Conservation (phyloP, 2,113 vertebrate genomes). For the Gallinago paraguaiae region DNA sequence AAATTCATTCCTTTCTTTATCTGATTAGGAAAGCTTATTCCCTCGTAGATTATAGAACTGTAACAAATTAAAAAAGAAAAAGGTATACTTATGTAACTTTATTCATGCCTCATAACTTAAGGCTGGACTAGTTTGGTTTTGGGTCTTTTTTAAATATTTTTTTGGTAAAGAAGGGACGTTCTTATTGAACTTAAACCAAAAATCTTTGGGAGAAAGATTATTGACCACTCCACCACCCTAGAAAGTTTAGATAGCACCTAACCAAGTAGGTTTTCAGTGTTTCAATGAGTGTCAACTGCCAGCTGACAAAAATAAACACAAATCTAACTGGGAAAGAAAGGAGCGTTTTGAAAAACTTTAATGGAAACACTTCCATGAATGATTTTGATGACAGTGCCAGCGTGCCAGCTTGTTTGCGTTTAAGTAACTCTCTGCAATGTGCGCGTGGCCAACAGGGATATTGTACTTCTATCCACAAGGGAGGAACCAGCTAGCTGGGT, state of each 20-base stretch:
- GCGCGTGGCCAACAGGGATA: background rate
- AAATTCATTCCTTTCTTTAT: conserved; percentile 56
- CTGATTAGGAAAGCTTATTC: conserved; percentile 19
- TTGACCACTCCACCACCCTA: background rate
- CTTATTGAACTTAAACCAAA: background rate
- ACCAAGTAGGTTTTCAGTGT: background rate
- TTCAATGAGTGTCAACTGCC: background rate
- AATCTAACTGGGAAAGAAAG: background rate
- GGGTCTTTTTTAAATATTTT: too few species aligned
- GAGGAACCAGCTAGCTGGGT: background rate
- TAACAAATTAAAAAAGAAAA: background rate
- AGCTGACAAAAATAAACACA: background rate
- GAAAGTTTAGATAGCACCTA: background rate
- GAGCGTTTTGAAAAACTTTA: background rate
- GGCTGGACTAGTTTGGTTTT: background rate
- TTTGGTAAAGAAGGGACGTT: background rate
- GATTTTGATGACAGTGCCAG: background rate
- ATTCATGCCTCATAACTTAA: background rate
- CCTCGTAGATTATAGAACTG: background rate
- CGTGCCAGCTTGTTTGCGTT: background rate
- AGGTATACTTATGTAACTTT: background rate
- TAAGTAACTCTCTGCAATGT: background rate
- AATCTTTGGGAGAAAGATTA: background rate
- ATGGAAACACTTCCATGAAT: background rate
- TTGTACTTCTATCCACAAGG: background rate